Percentiles rank a stretch among this genome's conserved stretches.
These are phyloP conservation scores for Apodemus sylvaticus DNA, from an alignment of 2,113 vertebrate genomes.

Conservation along the genomic window DNA sequence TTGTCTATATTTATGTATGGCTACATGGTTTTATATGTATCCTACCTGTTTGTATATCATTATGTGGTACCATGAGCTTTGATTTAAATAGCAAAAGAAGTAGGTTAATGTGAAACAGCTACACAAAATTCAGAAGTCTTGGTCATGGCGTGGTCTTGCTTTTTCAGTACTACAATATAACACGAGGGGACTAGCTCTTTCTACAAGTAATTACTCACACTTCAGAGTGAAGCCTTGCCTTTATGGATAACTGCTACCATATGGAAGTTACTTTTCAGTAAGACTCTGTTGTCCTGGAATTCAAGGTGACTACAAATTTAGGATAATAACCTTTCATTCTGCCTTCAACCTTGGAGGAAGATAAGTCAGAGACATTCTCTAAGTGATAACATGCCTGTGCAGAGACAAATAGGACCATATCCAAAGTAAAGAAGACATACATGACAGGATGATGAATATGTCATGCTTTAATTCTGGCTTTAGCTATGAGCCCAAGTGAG, in stretches of 20 bases:
- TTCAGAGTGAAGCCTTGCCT: no score
- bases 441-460: background rate
- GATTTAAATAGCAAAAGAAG: background rate
- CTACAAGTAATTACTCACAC: background rate
- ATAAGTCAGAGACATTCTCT: background rate
- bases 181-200: no score
- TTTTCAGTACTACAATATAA: background rate
- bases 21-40: no score
- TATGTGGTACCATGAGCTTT: background rate
- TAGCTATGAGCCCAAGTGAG: background rate
- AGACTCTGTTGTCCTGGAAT: background rate
- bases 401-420: background rate
- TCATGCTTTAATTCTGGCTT: background rate
- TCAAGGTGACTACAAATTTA: background rate
- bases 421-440: background rate
- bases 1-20: background rate
- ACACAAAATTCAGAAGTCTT: background rate
- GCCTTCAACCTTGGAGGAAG: background rate
- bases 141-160: background rate
- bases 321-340: background rate
- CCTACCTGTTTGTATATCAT: background rate
- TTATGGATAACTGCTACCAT: background rate
- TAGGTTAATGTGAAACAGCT: background rate
- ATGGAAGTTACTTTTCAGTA: background rate
- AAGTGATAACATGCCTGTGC: background rate